Evolutionary conservation across 1,140 invertebrate species (phyloP).

Genomic region (Hylaeus volcanicus): DNA sequence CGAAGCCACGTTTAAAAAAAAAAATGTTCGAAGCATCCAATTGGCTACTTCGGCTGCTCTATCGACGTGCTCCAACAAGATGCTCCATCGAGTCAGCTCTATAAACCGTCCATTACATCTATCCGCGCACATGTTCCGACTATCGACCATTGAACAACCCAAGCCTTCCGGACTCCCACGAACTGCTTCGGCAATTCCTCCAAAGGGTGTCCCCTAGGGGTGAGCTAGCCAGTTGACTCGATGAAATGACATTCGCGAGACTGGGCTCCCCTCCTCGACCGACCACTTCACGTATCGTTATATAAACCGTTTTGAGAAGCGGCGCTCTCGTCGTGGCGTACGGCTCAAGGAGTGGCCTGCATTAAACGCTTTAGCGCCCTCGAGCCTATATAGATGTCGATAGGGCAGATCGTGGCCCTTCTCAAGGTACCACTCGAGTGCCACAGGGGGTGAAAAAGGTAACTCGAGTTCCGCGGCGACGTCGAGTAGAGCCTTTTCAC

Average conservation of each 20-base stretch:
- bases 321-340: conserved; percentile 34
- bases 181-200: neutral
- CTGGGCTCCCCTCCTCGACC: neutral
- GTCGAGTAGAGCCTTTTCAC: conserved; percentile 63
- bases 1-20: no score
- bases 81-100: no score
- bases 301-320: neutral
- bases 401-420: conserved; percentile 70
- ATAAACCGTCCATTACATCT: no score
- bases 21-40: no score
- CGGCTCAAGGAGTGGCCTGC: conserved; percentile 44
- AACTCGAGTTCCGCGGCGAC: conserved; percentile 62
- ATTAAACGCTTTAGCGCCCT: conserved; percentile 58
- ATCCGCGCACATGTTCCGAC: no score
- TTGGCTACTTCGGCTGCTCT: no score
- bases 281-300: conserved; percentile 12
- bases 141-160: no score
- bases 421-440: conserved; percentile 52
- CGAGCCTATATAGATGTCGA: conserved; percentile 68
- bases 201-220: neutral
- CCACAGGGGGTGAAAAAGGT: conserved; percentile 61
- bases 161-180: no score
- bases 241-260: neutral
- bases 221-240: conserved; percentile 1
- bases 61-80: no score